Conservation (phyloP, 1,140 invertebrate genomes). For the Oncopodura yosiiana region DNA sequence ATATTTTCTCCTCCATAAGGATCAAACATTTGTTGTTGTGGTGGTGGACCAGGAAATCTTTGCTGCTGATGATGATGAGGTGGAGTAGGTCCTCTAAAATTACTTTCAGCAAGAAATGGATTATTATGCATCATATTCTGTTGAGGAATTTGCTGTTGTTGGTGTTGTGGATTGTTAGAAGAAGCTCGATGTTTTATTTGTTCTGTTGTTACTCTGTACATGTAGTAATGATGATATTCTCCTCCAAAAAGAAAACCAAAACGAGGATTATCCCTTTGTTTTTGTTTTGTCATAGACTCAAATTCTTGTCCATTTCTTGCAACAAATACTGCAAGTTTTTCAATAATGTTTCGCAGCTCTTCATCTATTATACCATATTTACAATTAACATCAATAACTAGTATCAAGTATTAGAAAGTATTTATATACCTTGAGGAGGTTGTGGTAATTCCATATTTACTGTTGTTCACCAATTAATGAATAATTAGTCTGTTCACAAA, state of each 20-base stretch:
- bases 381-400: neutral
- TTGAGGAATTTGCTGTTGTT: conserved; percentile 35
- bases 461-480: no score
- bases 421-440: conserved; percentile 28
- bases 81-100: neutral
- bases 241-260: conserved; percentile 95
- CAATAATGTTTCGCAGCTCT: conserved; percentile 90
- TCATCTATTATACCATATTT: conserved; percentile 52
- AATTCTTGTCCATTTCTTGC: conserved; percentile 97
- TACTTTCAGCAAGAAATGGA: no score
- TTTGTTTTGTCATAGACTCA: conserved; percentile 95
- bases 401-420: neutral
- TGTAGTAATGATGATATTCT: conserved; percentile 91
- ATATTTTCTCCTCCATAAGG: conserved; percentile 6
- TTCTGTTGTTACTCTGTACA: conserved; percentile 84
- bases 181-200: conserved; percentile 49
- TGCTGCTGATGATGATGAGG: neutral
- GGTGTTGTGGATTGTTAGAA: conserved; percentile 30
- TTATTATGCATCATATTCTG: conserved; percentile 14
- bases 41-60: conserved; percentile 5
- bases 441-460: conserved; percentile 30
- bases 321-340: conserved; percentile 96
- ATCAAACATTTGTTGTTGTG: conserved; percentile 13
- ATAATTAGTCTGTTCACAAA: no score
- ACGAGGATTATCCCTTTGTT: conserved; percentile 93